Base-by-base conservation (phyloP, 2,888 invertebrate genomes). In the Heliothis peltigera region DNA sequence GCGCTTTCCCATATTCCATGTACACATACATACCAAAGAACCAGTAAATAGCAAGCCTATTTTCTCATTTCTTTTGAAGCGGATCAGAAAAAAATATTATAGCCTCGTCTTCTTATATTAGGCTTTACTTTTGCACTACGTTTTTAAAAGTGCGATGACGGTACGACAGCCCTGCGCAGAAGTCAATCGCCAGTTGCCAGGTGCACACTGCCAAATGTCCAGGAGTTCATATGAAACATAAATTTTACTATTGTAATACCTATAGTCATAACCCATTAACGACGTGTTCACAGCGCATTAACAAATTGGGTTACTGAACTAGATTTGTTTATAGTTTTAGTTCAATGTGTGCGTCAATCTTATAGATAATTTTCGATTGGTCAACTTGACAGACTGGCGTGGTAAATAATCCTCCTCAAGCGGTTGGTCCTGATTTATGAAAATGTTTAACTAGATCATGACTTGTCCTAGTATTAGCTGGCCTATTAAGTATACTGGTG, bases 181-280 rank as follows among this genome's bases (percentile, higher is more conserved):
- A 63, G 53, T 60, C 56, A 32, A 35, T 64, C 19, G 57, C 53
- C 47, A 47, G 71, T 72, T 81, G 71, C 77, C 81, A 80, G 80
- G 81, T 81, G 70, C 55, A 44, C 48, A 60, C 62, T 74, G 76
- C 76, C 71, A 80, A 80, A 81, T 68, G 64, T 67, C 42, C 60
- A 44, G 35, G 48, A 39, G 48, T 75, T 77, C 80, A 18, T 72
- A 55, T 53, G 78, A 80, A 79, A 72, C 64, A 80, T 79, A 72
- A 72, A 77, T 67, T 32, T 32, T 66, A 49, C 54, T 64, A 74
- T 71, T 56, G 65, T 64, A 55, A 43, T 65, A 39, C 39, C 39
- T 39, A 54, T 55, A 66, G 42, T 58, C 67, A 63, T 79, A 70
- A 74, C 79, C 79, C 64, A 80, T 78, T 78, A 68, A 64, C 62